phyloP scores from a whole-genome alignment of 2,888 invertebrate species.

The Congeria kusceri region DNA sequence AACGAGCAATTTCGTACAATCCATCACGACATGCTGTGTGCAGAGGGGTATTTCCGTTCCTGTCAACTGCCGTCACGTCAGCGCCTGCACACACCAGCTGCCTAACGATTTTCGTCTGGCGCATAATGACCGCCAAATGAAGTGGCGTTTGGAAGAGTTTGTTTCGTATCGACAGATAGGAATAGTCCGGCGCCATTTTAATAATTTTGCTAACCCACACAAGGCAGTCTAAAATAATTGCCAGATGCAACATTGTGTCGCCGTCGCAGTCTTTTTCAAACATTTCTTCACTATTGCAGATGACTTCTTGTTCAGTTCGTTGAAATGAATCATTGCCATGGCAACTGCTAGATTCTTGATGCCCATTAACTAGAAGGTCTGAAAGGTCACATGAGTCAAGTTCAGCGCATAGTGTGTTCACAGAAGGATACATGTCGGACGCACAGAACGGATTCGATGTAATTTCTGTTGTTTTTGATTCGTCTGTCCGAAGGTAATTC shows the following conservation, averaged over 20 bases:
- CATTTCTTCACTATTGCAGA: not conserved
- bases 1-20: conserved; percentile 16
- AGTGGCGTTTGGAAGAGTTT: conserved; percentile 43
- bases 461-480: too few species aligned
- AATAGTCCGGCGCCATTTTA: conserved; percentile 15
- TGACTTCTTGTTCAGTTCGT: too few species aligned
- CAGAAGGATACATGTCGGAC: too few species aligned
- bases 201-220: conserved; percentile 22
- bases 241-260: conserved; percentile 41
- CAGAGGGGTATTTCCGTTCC: conserved; percentile 38
- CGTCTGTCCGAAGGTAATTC: too few species aligned
- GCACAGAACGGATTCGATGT: too few species aligned
- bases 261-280: conserved; percentile 44
- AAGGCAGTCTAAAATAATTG: conserved; percentile 28
- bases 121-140: conserved; percentile 42
- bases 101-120: conserved; percentile 27
- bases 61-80: conserved; percentile 38
- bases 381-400: too few species aligned
- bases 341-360: too few species aligned
- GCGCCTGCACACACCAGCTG: conserved; percentile 49
- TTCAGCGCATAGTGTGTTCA: too few species aligned
- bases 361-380: too few species aligned
- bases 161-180: conserved; percentile 30
- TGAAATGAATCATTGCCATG: too few species aligned
- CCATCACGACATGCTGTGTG: conserved; percentile 50